Conservation (phyloP, 2,113 vertebrate species). For the Lepisosteus oculatus region DNA sequence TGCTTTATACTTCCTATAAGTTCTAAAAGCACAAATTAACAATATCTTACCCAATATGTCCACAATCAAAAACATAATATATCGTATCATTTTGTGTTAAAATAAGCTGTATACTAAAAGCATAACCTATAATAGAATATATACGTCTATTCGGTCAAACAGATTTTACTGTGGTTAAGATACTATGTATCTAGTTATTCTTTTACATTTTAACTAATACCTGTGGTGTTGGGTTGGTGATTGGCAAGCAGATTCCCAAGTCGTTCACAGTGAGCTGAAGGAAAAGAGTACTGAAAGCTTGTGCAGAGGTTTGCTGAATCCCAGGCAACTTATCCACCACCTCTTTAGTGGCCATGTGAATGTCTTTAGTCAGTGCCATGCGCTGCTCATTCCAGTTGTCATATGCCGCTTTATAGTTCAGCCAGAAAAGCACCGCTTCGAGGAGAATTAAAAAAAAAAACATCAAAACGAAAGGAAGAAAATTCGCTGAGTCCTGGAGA, state of each 20-base stretch:
- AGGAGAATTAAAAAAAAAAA: conserved; percentile 18
- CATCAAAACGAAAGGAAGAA: no score
- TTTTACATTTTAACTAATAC: conserved; percentile 49
- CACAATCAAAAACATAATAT: no score
- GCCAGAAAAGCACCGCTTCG: conserved; percentile 95
- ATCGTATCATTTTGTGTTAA: no score
- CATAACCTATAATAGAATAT: no score
- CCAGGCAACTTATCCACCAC: conserved; percentile 96
- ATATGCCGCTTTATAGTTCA: conserved; percentile 97
- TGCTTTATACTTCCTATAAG: background rate
- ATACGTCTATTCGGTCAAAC: no score
- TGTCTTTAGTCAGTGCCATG: conserved; percentile 92
- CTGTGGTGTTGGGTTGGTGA: conserved; percentile 80
- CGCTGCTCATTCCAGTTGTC: conserved; percentile 98
- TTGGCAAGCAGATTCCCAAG: conserved; percentile 93
- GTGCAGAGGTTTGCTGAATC: conserved; percentile 93
- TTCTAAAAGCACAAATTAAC: no score
- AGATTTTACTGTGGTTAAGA: no score
- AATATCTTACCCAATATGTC: background rate
- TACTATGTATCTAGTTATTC: no score
- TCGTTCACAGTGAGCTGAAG: conserved; percentile 96
- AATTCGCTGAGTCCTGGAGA: no score
- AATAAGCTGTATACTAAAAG: no score
- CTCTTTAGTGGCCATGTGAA: conserved; percentile 96
- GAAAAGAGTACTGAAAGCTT: conserved; percentile 96